Percentiles rank a stretch among this genome's conserved stretches.
Evolutionary conservation across 2,888 invertebrate genomes (phyloP).

Genomic region (Chrysolina haemoptera): DNA sequence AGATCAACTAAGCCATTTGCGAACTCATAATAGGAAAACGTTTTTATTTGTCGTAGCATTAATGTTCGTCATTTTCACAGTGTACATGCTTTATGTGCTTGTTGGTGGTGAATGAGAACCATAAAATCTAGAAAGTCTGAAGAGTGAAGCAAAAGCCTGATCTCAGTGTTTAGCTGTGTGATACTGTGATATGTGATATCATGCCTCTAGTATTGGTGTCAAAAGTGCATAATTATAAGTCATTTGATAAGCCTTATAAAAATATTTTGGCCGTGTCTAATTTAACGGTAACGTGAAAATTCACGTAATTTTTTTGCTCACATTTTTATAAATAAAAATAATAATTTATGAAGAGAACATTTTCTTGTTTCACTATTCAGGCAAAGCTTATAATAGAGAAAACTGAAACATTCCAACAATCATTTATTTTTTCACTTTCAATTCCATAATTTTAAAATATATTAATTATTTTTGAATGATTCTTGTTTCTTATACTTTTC

Average conservation of each 20-base stretch:
- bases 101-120: slow-evolving; percentile 12
- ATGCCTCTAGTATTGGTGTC: no score
- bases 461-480: no score
- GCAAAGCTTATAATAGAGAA: neutral
- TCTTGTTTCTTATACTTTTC: no score
- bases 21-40: slow-evolving; percentile 61
- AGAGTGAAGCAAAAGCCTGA: neutral
- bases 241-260: no score
- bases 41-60: slow-evolving; percentile 61
- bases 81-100: slow-evolving; percentile 38
- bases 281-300: neutral
- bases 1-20: slow-evolving; percentile 61
- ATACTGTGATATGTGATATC: no score
- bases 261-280: neutral
- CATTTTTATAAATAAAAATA: no score
- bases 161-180: neutral
- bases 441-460: no score
- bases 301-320: neutral
- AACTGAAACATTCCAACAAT: neutral
- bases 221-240: no score
- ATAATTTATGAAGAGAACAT: neutral
- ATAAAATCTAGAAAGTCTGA: neutral
- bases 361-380: neutral
- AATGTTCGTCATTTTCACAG: slow-evolving; percentile 44
- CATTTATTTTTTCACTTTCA: no score